Conservation (phyloP, 2,797 vertebrate genomes). For the Tadarida brasiliensis region DNA sequence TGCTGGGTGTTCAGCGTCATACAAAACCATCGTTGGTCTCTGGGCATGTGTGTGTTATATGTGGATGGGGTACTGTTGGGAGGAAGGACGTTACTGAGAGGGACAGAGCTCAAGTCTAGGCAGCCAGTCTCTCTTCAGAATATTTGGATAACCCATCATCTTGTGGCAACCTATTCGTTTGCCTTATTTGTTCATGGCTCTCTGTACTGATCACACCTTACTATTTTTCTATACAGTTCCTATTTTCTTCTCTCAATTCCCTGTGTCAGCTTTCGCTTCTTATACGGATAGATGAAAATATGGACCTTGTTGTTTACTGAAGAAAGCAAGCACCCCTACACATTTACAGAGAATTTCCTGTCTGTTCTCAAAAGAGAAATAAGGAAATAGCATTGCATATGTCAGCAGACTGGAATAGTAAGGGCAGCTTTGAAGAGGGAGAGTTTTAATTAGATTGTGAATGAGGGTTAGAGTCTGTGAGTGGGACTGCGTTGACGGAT, state of each 20-base stretch:
- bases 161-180: neutral
- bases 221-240: neutral
- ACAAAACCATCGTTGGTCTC: neutral
- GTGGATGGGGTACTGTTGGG: neutral
- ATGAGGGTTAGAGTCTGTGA: neutral
- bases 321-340: neutral
- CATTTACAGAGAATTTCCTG: neutral
- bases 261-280: neutral
- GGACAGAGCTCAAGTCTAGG: neutral
- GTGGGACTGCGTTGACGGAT: neutral
- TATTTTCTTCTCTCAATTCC: conserved; percentile 14
- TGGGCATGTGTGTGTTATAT: neutral
- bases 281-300: neutral
- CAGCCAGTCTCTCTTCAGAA: neutral
- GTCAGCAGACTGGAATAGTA: neutral
- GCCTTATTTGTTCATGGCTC: neutral
- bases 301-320: neutral
- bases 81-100: neutral
- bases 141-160: conserved; percentile 9
- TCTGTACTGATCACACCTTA: neutral
- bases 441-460: conserved; percentile 2
- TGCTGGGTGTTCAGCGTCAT: neutral
- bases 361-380: conserved; percentile 14
- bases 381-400: neutral
- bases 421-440: neutral